phyloP scores from a whole-genome alignment of 2,113 vertebrate genomes.

The Daboia siamensis region DNA sequence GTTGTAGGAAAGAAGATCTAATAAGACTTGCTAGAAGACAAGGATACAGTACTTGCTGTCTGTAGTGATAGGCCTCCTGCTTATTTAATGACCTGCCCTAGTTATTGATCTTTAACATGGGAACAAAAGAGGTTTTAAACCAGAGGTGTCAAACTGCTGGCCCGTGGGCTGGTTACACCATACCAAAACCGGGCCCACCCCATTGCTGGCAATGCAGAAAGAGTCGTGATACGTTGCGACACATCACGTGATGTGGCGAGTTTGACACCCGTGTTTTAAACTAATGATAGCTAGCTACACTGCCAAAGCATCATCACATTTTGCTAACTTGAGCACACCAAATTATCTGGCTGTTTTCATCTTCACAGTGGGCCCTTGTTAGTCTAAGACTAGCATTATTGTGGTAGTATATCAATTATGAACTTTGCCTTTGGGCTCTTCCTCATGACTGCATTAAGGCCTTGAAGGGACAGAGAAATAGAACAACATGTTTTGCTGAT shows the following conservation, averaged over 20 bases:
- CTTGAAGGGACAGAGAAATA: background rate
- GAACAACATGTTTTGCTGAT: background rate
- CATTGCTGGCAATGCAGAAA: too few species aligned
- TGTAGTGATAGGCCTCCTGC: conserved; percentile 39
- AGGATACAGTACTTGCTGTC: conserved; percentile 9
- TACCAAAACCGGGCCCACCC: too few species aligned
- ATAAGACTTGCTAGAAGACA: conserved; percentile 25
- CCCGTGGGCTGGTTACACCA: too few species aligned
- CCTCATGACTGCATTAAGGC: background rate
- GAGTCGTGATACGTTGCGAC: too few species aligned
- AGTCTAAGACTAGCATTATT: background rate
- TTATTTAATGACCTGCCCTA: conserved; percentile 40
- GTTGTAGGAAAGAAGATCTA: conserved; percentile 26
- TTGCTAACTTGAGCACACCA: background rate
- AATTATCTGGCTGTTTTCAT: background rate
- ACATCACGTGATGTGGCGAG: too few species aligned
- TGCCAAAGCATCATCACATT: conserved; percentile 31
- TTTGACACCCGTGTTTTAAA: conserved; percentile 3
- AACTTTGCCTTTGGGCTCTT: background rate
- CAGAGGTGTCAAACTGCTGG: too few species aligned
- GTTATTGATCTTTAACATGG: conserved; percentile 43
- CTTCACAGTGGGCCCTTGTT: background rate
- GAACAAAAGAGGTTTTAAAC: conserved; percentile 39
- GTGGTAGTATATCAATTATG: background rate
- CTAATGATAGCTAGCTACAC: conserved; percentile 31